Evolutionary conservation across 1,140 invertebrate species (phyloP).

Genomic region (Temnothorax longispinosus): DNA sequence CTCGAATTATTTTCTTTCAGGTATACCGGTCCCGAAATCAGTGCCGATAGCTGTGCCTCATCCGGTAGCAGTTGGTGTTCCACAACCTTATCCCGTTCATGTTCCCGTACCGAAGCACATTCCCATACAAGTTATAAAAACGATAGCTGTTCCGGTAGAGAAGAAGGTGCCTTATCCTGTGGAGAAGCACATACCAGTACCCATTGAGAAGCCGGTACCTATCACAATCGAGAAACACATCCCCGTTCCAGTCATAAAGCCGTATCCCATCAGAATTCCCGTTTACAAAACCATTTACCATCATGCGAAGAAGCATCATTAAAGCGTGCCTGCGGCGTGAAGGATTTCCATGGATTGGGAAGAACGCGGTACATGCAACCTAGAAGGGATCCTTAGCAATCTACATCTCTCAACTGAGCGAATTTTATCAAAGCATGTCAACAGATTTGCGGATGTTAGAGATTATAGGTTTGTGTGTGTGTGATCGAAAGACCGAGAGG

Average conservation of each 20-base stretch:
- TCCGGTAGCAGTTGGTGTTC: conserved; percentile 88
- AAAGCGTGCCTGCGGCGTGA: neutral
- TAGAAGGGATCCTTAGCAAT: neutral
- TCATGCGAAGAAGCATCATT: conserved; percentile 86
- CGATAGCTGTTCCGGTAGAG: conserved; percentile 87
- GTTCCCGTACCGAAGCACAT: conserved; percentile 81
- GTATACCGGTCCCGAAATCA: conserved; percentile 89
- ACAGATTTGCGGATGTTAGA: neutral
- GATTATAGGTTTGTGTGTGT: neutral
- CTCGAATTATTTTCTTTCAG: conserved; percentile 65
- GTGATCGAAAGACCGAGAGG: neutral
- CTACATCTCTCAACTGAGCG: neutral
- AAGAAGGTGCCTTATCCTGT: conserved; percentile 89
- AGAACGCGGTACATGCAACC: too few species aligned
- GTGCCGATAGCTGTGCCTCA: conserved; percentile 91
- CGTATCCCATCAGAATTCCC: conserved; percentile 91
- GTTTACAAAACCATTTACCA: conserved; percentile 91
- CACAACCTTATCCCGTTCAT: conserved; percentile 87
- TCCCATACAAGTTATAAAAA: conserved; percentile 84
- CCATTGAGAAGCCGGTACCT: conserved; percentile 89
- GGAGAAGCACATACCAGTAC: conserved; percentile 88
- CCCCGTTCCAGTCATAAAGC: conserved; percentile 90
- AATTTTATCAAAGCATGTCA: neutral
- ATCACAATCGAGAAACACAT: conserved; percentile 91
- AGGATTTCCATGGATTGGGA: neutral